These are phyloP conservation scores for Seriola rivoliana DNA, from an alignment of 2,113 vertebrate species.

Conservation along the genomic window DNA sequence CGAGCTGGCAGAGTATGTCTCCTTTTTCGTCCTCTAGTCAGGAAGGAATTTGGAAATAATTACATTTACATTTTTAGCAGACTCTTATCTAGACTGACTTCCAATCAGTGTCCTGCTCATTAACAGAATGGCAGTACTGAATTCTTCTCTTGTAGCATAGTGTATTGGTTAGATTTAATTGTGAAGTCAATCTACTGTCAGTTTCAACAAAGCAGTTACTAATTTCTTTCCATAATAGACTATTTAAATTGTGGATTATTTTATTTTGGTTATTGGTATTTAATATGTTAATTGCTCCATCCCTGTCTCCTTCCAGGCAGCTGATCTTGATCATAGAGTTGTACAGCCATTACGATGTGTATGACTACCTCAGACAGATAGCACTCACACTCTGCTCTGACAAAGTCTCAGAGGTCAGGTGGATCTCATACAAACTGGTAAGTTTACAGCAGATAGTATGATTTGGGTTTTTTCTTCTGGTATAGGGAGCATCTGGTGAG, in stretches of 20 bases:
- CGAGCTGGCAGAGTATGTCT: slow-evolving; percentile 95
- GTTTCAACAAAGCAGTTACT: not conserved
- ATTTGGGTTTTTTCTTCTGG: not conserved
- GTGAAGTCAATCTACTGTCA: not conserved
- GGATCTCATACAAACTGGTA: slow-evolving; percentile 99
- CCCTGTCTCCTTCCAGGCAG: slow-evolving; percentile 85
- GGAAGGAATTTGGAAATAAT: not conserved
- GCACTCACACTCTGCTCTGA: slow-evolving; percentile 96
- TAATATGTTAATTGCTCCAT: too few species aligned
- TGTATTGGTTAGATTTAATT: not conserved
- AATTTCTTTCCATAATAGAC: not conserved
- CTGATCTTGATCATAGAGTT: slow-evolving; percentile 95
- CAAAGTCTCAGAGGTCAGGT: slow-evolving; percentile 97
- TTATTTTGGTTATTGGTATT: not conserved
- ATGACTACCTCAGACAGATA: slow-evolving; percentile 95
- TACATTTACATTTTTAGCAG: not conserved
- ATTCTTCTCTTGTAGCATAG: not conserved
- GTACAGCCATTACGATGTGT: slow-evolving; percentile 95
- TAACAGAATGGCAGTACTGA: rapidly evolving
- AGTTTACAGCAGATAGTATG: not conserved
- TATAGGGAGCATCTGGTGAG: not conserved
- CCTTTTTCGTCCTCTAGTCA: slow-evolving; percentile 3
- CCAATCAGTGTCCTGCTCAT: not conserved
- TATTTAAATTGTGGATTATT: not conserved
- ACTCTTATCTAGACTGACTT: not conserved